A percentile compares a stretch with the other conserved stretches of the same genome.
Evolutionary conservation across 1,140 invertebrate genomes (phyloP).

Genomic region (Cotesia typhae): DNA sequence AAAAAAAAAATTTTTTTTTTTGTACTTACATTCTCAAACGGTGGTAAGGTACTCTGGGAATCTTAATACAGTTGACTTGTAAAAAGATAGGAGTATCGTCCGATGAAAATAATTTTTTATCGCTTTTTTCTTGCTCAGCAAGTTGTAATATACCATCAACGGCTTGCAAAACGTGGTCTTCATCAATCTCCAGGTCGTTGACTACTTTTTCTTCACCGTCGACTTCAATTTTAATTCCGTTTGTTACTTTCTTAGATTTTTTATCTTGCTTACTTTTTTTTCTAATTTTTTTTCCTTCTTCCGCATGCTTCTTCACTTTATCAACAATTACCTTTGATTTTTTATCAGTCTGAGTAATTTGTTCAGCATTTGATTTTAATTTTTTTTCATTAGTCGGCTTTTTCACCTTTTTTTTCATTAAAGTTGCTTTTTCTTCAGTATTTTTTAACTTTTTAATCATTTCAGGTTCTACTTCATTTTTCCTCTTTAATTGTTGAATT

Average conservation of each 20-base stretch:
- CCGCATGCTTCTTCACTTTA: too few relatives aligned
- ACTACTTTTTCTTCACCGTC: slow-evolving; percentile 7
- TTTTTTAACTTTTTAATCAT: too few relatives aligned
- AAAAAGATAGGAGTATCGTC: slow-evolving; percentile 57
- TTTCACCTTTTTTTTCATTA: too few relatives aligned
- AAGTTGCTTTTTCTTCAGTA: too few relatives aligned
- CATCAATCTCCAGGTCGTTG: slow-evolving; percentile 37
- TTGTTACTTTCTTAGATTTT: neutral
- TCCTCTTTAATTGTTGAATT: too few relatives aligned
- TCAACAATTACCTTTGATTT: too few relatives aligned
- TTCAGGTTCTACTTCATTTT: too few relatives aligned
- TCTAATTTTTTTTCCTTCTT: too few relatives aligned
- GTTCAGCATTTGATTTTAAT: too few relatives aligned
- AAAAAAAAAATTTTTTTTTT: slow-evolving; percentile 18
- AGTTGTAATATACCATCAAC: slow-evolving; percentile 49
- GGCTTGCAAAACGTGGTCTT: slow-evolving; percentile 46
- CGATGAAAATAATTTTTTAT: slow-evolving; percentile 55
- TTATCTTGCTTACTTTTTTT: too few relatives aligned
- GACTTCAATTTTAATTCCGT: neutral
- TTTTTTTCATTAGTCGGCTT: too few relatives aligned
- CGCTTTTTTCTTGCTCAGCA: slow-evolving; percentile 44
- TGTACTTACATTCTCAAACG: slow-evolving; percentile 63
- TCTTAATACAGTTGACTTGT: slow-evolving; percentile 63
- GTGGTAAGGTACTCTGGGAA: slow-evolving; percentile 59
- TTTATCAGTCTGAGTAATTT: too few relatives aligned